phyloP scores from a whole-genome alignment of 64 coral and sea anemone genomes.

The Astreopora myriophthalma region DNA sequence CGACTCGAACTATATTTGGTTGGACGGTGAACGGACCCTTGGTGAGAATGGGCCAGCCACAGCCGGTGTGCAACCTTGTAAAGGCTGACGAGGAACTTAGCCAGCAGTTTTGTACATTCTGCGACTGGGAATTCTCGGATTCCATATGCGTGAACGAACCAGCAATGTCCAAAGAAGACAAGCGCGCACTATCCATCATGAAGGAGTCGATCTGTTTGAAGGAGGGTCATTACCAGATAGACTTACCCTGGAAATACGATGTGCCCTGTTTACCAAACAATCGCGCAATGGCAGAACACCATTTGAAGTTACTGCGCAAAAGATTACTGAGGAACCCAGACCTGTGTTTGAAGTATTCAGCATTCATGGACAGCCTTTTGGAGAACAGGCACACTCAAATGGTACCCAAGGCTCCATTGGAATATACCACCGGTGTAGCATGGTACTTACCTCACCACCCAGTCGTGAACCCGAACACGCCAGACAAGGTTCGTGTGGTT shows the following conservation, averaged over 20 bases:
- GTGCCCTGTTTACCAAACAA: slow-evolving; percentile 46
- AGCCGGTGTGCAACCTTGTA: slow-evolving; percentile 32
- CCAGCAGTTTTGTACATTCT: slow-evolving; percentile 36
- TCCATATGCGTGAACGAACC: not conserved
- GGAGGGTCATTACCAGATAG: slow-evolving; percentile 55
- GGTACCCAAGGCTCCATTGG: not conserved
- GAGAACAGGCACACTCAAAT: slow-evolving; percentile 19
- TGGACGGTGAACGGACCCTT: slow-evolving; percentile 42
- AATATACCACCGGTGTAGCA: not conserved
- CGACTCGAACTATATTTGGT: slow-evolving; percentile 17
- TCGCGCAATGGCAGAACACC: slow-evolving; percentile 2
- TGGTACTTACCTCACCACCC: slow-evolving; percentile 70
- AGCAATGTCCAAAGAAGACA: slow-evolving; percentile 51
- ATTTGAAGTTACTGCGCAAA: slow-evolving; percentile 3
- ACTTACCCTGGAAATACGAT: slow-evolving; percentile 25
- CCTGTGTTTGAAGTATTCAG: slow-evolving; percentile 31
- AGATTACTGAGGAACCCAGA: slow-evolving; percentile 6
- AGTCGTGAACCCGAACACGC: slow-evolving; percentile 58
- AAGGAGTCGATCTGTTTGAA: not conserved
- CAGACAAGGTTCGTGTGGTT: slow-evolving; percentile 58
- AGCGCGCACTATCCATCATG: slow-evolving; percentile 11
- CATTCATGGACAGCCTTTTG: slow-evolving; percentile 22
- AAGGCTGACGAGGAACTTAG: not conserved
- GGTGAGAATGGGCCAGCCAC: not conserved
- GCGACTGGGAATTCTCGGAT: slow-evolving; percentile 55